phyloP scores from a whole-genome alignment of 2,888 invertebrate genomes.

The Rhingia campestris region DNA sequence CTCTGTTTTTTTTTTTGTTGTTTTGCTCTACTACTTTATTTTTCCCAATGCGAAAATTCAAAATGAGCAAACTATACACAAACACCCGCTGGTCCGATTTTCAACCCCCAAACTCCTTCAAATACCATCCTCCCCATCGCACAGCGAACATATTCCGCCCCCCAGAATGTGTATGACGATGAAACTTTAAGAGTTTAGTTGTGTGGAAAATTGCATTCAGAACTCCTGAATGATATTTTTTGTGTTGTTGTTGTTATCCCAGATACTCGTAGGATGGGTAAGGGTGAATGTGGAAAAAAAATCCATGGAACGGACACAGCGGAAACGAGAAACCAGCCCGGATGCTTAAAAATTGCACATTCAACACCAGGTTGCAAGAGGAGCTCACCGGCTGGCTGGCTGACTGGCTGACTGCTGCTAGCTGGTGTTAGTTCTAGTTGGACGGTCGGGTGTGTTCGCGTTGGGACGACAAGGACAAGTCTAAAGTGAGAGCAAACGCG shows the following conservation, averaged over 20 bases:
- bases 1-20: slow-evolving; percentile 30
- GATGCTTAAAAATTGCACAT: slow-evolving; percentile 74
- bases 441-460: slow-evolving; percentile 41
- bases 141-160: neutral
- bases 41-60: slow-evolving; percentile 59
- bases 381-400: neutral
- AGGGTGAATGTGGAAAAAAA: neutral
- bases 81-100: slow-evolving; percentile 44
- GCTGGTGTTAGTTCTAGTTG: slow-evolving; percentile 63
- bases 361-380: slow-evolving; percentile 69
- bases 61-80: slow-evolving; percentile 61
- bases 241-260: slow-evolving; percentile 1
- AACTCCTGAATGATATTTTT: slow-evolving; percentile 67
- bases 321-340: slow-evolving; percentile 72
- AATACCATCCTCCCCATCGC: neutral
- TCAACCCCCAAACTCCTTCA: neutral
- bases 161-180: slow-evolving; percentile 63
- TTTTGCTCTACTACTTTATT: neutral
- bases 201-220: slow-evolving; percentile 82
- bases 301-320: slow-evolving; percentile 59
- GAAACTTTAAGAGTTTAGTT: slow-evolving; percentile 79
- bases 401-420: neutral
- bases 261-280: neutral
- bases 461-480: slow-evolving; percentile 62
- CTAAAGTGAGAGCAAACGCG: slow-evolving; percentile 59